A percentile compares a stretch with the other conserved stretches of the same genome.
phyloP scores from a whole-genome alignment of 2,888 invertebrate genomes.

The Rhimphoctona megacephalus region DNA sequence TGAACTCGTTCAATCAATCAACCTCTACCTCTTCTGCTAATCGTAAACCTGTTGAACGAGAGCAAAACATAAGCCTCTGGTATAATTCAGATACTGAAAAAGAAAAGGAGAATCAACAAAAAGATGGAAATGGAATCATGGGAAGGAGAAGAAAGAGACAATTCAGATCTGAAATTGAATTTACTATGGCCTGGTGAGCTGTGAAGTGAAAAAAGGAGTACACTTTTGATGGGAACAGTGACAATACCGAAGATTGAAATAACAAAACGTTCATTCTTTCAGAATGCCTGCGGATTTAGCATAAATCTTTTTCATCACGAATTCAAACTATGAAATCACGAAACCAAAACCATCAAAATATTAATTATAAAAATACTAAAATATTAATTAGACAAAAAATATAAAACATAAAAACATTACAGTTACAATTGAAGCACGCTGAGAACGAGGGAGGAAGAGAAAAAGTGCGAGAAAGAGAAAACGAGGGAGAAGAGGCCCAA shows the following conservation, averaged over 20 bases:
- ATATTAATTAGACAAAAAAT: background rate
- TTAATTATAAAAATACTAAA: background rate
- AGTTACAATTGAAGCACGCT: background rate
- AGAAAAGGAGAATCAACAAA: background rate
- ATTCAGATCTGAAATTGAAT: background rate
- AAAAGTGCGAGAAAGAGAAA: background rate
- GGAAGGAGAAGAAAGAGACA: background rate
- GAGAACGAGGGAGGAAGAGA: background rate
- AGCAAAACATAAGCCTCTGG: background rate
- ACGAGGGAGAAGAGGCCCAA: background rate
- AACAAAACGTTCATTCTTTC: background rate
- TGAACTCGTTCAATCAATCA: background rate
- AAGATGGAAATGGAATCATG: background rate
- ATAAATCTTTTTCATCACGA: background rate
- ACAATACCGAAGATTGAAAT: background rate
- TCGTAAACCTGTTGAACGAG: conserved; percentile 1
- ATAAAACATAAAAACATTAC: too few relatives aligned
- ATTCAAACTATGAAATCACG: background rate
- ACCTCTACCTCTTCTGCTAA: background rate
- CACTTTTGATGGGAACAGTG: background rate
- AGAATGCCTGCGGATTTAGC: background rate
- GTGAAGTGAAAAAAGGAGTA: background rate
- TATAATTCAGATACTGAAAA: background rate
- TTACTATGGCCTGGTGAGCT: background rate
- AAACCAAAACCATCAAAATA: too few relatives aligned